Percentiles rank a stretch among this genome's conserved stretches.
phyloP scores from a whole-genome alignment of 2,888 invertebrate genomes.

The Agrochola lota region DNA sequence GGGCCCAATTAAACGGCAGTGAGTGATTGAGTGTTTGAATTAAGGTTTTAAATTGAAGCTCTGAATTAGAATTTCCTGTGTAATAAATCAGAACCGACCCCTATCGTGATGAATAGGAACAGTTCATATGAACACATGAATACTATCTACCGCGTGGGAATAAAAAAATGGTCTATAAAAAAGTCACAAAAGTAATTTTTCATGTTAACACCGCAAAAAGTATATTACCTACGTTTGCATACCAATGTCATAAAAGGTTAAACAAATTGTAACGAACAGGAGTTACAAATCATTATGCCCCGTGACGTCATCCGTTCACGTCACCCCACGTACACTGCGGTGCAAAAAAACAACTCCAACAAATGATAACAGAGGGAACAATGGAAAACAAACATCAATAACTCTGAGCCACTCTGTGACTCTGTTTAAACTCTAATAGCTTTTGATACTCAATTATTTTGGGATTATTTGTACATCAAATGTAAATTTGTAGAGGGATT shows the following conservation, averaged over 20 bases:
- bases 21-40: conserved; percentile 21
- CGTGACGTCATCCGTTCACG: conserved; percentile 52
- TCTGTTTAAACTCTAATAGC: conserved; percentile 64
- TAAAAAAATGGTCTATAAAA: conserved; percentile 46
- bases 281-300: conserved; percentile 63
- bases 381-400: conserved; percentile 69
- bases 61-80: conserved; percentile 19
- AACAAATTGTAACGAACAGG: conserved; percentile 56
- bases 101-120: conserved; percentile 1
- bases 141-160: conserved; percentile 23
- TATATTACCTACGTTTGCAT: conserved; percentile 31
- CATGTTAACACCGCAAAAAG: conserved; percentile 44
- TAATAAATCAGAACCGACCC: conserved; percentile 31
- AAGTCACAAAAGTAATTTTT: conserved; percentile 50
- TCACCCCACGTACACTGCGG: conserved; percentile 50
- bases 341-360: conserved; percentile 54
- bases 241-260: conserved; percentile 52
- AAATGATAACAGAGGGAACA: conserved; percentile 64
- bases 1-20: conserved; percentile 22
- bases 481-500: conserved; percentile 39
- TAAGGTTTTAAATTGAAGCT: conserved; percentile 22
- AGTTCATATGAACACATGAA: conserved; percentile 23
- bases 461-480: conserved; percentile 49
- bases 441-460: conserved; percentile 68
- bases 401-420: conserved; percentile 56